These are phyloP conservation scores for Centropristis striata DNA, from an alignment of 2,113 vertebrate species.

Conservation along the genomic window DNA sequence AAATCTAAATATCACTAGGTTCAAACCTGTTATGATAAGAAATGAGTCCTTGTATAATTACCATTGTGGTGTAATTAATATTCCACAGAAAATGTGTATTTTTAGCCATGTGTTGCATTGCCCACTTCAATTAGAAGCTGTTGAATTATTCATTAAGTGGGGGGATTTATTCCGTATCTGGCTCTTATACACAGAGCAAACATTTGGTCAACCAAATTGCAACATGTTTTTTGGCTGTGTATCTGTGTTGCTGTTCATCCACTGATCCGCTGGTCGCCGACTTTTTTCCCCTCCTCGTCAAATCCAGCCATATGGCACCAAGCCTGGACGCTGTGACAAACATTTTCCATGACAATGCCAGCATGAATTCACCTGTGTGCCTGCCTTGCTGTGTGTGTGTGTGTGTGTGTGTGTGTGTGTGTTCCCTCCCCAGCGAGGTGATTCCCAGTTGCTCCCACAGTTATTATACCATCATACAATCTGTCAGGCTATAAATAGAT, in stretches of 20 bases:
- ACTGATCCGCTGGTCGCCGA: conserved; percentile 59
- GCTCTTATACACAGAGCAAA: conserved; percentile 67
- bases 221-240: conserved; percentile 64
- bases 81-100: conserved; percentile 26
- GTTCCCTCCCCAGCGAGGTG: conserved; percentile 40
- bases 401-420: conserved; percentile 25
- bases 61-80: conserved; percentile 23
- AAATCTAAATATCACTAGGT: conserved; percentile 3
- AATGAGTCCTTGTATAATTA: conserved; percentile 12
- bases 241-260: conserved; percentile 57
- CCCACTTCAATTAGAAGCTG: conserved; percentile 59
- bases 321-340: conserved; percentile 76
- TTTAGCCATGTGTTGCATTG: conserved; percentile 51
- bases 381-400: conserved; percentile 35
- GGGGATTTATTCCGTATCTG: conserved; percentile 62
- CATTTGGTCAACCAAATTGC: conserved; percentile 80
- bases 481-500: conserved; percentile 57
- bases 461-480: conserved; percentile 47
- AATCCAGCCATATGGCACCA: conserved; percentile 79
- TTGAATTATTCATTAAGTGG: conserved; percentile 70
- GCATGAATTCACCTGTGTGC: conserved; percentile 75
- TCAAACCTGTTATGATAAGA: not conserved
- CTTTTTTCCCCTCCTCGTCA: conserved; percentile 53
- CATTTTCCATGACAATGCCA: conserved; percentile 78
- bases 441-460: conserved; percentile 50